A percentile compares a stretch with the other conserved stretches of the same genome.
These are phyloP conservation scores for Matsumyia berberina DNA, from an alignment of 2,888 invertebrate genomes.

Conservation along the genomic window DNA sequence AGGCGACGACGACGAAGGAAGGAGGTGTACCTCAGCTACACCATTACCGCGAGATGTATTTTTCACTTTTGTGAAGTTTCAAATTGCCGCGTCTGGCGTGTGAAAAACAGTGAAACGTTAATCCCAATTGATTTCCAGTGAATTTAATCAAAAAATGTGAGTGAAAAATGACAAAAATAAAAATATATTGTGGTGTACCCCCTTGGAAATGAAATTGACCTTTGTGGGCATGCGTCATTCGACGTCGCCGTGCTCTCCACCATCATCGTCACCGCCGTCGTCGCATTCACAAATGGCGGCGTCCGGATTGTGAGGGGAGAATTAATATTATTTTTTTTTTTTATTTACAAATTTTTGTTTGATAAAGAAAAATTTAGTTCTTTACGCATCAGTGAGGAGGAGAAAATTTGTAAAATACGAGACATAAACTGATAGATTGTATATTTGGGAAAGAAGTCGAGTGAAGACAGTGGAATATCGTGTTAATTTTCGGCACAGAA, in stretches of 20 bases:
- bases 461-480: slow-evolving; percentile 14
- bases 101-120: slow-evolving; percentile 17
- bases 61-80: slow-evolving; percentile 48
- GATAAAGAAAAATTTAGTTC: slow-evolving; percentile 33
- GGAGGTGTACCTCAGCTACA: slow-evolving; percentile 61
- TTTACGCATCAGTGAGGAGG: slow-evolving; percentile 16
- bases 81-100: slow-evolving; percentile 45
- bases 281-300: slow-evolving; percentile 73
- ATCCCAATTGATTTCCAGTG: slow-evolving; percentile 13
- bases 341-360: slow-evolving; percentile 67
- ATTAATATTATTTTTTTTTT: slow-evolving; percentile 58
- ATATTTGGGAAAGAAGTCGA: slow-evolving; percentile 6
- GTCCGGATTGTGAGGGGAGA: slow-evolving; percentile 73
- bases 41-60: slow-evolving; percentile 70
- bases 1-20: slow-evolving; percentile 56
- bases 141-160: slow-evolving; percentile 52
- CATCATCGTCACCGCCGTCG: slow-evolving; percentile 47
- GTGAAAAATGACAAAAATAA: slow-evolving; percentile 70
- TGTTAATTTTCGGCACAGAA: slow-evolving; percentile 14
- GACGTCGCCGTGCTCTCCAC: slow-evolving; percentile 64
- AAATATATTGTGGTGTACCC: slow-evolving; percentile 74
- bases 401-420: slow-evolving; percentile 6
- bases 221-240: slow-evolving; percentile 76
- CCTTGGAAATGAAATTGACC: slow-evolving; percentile 75
- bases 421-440: slow-evolving; percentile 14